Evolutionary conservation across 2,113 vertebrate genomes (phyloP).

Genomic region (Saguinus midas): DNA sequence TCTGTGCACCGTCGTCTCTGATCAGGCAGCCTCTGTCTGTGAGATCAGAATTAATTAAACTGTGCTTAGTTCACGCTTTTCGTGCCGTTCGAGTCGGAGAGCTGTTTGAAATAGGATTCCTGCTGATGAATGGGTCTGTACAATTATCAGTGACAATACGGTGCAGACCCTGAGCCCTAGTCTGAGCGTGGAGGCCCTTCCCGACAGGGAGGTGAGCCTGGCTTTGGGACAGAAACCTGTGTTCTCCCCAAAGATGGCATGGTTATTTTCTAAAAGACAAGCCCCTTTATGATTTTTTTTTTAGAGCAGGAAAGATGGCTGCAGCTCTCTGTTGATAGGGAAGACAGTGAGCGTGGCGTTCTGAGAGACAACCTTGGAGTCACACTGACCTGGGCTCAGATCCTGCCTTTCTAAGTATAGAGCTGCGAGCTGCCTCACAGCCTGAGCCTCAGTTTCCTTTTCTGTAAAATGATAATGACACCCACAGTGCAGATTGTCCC

Average conservation of each 20-base stretch:
- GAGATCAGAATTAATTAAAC: conserved; percentile 71
- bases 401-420: background rate
- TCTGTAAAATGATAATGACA: background rate
- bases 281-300: background rate
- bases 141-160: background rate
- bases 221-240: background rate
- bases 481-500: fast-evolving
- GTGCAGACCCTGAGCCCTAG: background rate
- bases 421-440: background rate
- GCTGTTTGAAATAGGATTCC: conserved; percentile 55
- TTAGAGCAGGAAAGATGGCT: background rate
- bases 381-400: background rate
- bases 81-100: conserved; percentile 31
- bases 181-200: background rate
- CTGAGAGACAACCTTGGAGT: background rate
- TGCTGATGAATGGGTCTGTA: conserved; percentile 35
- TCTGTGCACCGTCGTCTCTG: background rate
- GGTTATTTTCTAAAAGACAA: background rate
- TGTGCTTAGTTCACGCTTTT: conserved; percentile 66
- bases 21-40: conserved; percentile 56
- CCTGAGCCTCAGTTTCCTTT: conserved; percentile 1
- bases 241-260: background rate
- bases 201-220: background rate
- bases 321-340: background rate
- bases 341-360: fast-evolving